These are phyloP conservation scores for Xenopus tropicalis DNA, from an alignment of 2,113 vertebrate genomes.

Conservation along the genomic window DNA sequence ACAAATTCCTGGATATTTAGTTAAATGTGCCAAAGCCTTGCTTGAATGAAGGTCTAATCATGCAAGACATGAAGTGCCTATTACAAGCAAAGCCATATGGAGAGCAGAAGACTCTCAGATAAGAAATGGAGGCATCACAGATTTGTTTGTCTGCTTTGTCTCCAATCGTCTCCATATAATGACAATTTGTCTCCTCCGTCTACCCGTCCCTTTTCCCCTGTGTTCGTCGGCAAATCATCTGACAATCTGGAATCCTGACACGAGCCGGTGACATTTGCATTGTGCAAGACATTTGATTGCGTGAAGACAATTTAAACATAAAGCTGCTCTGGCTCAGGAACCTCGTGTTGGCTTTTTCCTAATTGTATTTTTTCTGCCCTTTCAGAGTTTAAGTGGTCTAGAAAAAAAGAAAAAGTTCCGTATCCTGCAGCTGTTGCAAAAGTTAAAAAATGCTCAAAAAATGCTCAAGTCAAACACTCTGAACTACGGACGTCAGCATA, in stretches of 20 bases:
- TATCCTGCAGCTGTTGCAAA: neutral
- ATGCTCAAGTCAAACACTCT: no score
- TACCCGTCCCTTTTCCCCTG: neutral
- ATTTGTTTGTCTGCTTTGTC: constrained; percentile 7
- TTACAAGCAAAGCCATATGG: no score
- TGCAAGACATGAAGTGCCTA: no score
- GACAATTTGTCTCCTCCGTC: constrained; percentile 23
- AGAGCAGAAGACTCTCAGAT: no score
- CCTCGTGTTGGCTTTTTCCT: constrained; percentile 9
- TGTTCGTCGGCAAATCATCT: constrained; percentile 5
- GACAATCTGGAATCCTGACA: constrained; percentile 18
- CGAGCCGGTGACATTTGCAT: constrained; percentile 34
- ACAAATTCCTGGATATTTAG: no score
- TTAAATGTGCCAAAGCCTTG: no score
- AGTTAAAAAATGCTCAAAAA: no score
- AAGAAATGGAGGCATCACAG: neutral
- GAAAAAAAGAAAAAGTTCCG: constrained; percentile 35
- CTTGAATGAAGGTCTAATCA: no score
- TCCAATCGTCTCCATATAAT: constrained; percentile 11
- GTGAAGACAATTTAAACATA: constrained; percentile 25
- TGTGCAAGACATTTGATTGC: constrained; percentile 28
- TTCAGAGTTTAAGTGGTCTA: constrained; percentile 24
- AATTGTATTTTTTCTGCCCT: constrained; percentile 19
- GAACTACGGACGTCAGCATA: no score
- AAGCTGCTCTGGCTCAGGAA: neutral